Percentiles rank a stretch among this genome's conserved stretches.
Evolutionary conservation across 2,797 vertebrate species (phyloP).

Genomic region (Sebastolobus alascanus): DNA sequence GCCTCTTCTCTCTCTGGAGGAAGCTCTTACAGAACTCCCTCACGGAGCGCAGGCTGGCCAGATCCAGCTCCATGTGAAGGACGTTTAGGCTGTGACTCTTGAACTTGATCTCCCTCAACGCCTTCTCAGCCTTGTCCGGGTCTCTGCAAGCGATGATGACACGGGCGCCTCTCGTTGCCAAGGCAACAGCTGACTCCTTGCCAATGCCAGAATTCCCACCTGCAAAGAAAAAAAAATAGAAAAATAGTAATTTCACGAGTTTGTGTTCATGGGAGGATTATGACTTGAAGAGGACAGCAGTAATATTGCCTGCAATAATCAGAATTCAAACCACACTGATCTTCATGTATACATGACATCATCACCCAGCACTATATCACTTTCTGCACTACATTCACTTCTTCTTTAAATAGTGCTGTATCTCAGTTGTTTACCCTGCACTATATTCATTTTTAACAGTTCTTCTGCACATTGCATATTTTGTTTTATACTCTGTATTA

Average conservation of each 20-base stretch:
- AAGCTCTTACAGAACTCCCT: slow-evolving; percentile 84
- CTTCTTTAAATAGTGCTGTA: no score
- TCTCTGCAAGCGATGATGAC: slow-evolving; percentile 86
- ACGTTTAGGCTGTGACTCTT: slow-evolving; percentile 84
- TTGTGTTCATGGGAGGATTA: not conserved
- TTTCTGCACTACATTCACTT: no score
- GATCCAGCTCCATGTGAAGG: slow-evolving; percentile 82
- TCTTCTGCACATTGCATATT: no score
- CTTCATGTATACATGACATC: not conserved
- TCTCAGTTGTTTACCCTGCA: no score
- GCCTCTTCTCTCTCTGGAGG: slow-evolving; percentile 84
- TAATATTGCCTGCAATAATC: not conserved
- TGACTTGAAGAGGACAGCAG: no score
- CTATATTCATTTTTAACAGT: no score
- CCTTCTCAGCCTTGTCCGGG: slow-evolving; percentile 76
- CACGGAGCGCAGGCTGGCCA: slow-evolving; percentile 85
- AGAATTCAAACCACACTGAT: not conserved
- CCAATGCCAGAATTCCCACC: slow-evolving; percentile 87
- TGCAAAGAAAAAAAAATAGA: slow-evolving; percentile 39
- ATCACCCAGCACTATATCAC: no score
- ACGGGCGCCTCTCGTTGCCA: slow-evolving; percentile 85
- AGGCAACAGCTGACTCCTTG: slow-evolving; percentile 84
- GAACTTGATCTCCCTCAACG: slow-evolving; percentile 83
- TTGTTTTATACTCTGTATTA: no score
- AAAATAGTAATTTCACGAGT: not conserved